Percentiles rank a stretch among this genome's conserved stretches.
phyloP scores from a whole-genome alignment of 2,888 invertebrate genomes.

The Lissocephala sabroskyi region DNA sequence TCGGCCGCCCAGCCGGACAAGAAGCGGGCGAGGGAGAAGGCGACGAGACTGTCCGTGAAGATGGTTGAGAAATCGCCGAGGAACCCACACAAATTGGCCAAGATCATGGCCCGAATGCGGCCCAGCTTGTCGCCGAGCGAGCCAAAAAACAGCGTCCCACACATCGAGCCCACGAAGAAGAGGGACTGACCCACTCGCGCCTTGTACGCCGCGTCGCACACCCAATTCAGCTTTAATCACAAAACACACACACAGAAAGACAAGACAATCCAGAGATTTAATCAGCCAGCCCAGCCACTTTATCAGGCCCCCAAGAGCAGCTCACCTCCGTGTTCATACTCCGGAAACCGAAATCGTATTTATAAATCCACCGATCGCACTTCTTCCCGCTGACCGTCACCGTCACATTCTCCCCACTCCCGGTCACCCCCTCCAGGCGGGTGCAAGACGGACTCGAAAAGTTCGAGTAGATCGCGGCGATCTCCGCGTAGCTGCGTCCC shows the following conservation, averaged over 20 bases:
- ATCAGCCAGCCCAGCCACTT: neutral
- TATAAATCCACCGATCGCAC: conserved; percentile 76
- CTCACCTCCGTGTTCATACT: conserved; percentile 77
- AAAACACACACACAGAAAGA: neutral
- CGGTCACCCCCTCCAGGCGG: conserved; percentile 36
- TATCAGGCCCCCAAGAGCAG: neutral
- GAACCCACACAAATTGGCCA: conserved; percentile 74
- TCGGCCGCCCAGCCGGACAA: conserved; percentile 77
- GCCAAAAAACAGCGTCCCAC: conserved; percentile 75
- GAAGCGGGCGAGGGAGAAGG: conserved; percentile 74
- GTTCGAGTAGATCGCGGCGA: conserved; percentile 54
- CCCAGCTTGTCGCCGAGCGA: conserved; percentile 75
- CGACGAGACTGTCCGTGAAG: conserved; percentile 70
- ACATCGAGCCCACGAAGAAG: conserved; percentile 76
- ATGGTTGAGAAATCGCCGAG: conserved; percentile 74
- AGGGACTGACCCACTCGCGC: conserved; percentile 75
- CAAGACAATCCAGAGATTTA: neutral
- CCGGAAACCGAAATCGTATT: conserved; percentile 73
- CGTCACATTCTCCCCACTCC: conserved; percentile 26
- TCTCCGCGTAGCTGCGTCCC: conserved; percentile 47
- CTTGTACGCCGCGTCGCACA: conserved; percentile 76
- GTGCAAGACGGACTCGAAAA: conserved; percentile 64
- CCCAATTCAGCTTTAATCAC: conserved; percentile 73
- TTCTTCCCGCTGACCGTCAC: conserved; percentile 46
- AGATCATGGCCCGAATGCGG: conserved; percentile 74